Conservation (phyloP, 30 jellyfish, hydroid and myxozoan genomes). For the Turritopsis dohrnii region DNA sequence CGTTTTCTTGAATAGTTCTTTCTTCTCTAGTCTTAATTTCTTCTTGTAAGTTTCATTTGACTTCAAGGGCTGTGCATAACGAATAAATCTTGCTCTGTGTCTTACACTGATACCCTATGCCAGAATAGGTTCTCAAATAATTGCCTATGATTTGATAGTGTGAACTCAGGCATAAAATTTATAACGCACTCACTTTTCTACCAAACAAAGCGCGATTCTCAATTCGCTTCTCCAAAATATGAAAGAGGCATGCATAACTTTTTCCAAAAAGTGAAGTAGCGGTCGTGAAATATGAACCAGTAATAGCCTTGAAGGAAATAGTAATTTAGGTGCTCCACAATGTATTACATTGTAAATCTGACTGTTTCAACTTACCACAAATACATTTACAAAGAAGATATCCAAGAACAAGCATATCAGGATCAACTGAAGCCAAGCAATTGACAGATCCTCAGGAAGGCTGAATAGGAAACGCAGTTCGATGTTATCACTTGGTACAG, state of each 20-base stretch:
- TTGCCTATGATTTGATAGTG: background rate
- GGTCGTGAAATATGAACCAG: background rate
- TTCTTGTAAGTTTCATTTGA: background rate
- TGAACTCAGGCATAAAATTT: background rate
- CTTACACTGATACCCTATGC: background rate
- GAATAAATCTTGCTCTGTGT: slow-evolving; percentile 9
- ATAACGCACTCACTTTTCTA: background rate
- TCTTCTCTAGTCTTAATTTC: background rate
- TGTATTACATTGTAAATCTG: background rate
- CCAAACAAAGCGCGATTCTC: background rate
- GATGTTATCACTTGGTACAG: too few relatives aligned
- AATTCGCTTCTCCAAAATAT: background rate
- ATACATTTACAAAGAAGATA: background rate
- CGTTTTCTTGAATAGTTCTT: background rate
- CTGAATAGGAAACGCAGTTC: background rate
- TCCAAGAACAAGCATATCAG: background rate
- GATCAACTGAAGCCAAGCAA: background rate
- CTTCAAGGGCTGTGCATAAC: background rate
- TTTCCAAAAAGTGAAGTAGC: background rate
- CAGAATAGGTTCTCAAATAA: background rate
- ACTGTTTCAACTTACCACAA: background rate
- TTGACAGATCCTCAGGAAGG: background rate
- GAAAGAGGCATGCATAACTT: background rate
- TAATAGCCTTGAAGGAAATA: background rate
- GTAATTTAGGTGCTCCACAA: background rate